phyloP scores from a whole-genome alignment of 2,113 vertebrate genomes.

The Coryphaenoides rupestris region DNA sequence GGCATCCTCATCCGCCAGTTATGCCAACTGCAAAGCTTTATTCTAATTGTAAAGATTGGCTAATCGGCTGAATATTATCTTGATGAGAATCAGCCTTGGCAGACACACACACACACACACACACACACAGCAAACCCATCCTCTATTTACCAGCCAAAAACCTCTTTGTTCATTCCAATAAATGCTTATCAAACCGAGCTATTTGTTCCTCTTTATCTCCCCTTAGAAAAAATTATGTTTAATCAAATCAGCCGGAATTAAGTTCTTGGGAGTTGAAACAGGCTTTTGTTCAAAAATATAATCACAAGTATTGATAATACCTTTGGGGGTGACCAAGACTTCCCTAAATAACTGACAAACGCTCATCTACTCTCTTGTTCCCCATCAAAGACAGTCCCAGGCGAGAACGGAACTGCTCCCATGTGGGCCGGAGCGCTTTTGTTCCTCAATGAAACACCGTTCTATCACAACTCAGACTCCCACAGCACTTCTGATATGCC shows the following conservation, averaged over 20 bases:
- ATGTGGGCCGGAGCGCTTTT: not conserved
- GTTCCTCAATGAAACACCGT: not conserved
- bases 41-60: constrained; percentile 2
- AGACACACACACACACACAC: not conserved
- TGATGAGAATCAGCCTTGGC: not conserved
- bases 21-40: not conserved
- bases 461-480: not conserved
- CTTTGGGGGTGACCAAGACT: not conserved
- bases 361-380: not conserved
- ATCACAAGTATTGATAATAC: constrained; percentile 1
- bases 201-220: not conserved
- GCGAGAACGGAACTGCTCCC: not conserved
- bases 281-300: not conserved
- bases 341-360: not conserved
- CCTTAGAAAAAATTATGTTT: not conserved
- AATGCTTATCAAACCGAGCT: not conserved
- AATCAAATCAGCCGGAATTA: constrained; percentile 1
- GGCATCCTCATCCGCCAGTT: not conserved
- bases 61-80: not conserved
- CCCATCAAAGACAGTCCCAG: not conserved
- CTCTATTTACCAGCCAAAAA: not conserved
- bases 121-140: not conserved
- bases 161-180: not conserved
- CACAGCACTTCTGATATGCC: not conserved
- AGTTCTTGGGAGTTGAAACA: not conserved